Evolutionary conservation across 2,888 invertebrate genomes (phyloP).

Genomic region (Tenodera sinensis): DNA sequence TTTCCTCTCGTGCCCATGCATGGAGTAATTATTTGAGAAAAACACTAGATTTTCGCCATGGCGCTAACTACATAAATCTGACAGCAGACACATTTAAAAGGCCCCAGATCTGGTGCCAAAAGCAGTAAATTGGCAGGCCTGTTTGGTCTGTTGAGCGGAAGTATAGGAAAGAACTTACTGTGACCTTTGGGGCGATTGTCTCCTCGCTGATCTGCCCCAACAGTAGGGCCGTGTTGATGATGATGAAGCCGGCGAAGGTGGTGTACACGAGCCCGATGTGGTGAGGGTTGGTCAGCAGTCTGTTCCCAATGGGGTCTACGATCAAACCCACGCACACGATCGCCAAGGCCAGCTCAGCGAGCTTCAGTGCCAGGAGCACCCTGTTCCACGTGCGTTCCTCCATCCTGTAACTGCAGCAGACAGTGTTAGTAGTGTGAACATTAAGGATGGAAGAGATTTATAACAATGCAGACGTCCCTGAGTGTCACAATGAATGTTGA

Average conservation of each 20-base stretch:
- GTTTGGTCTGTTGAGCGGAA: too few relatives aligned
- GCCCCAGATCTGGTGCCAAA: too few relatives aligned
- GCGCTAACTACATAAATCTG: too few relatives aligned
- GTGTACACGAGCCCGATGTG: constrained; percentile 65
- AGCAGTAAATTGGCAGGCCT: too few relatives aligned
- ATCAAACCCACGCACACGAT: constrained; percentile 61
- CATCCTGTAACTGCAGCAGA: not conserved
- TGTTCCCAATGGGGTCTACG: constrained; percentile 58
- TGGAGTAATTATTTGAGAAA: too few relatives aligned
- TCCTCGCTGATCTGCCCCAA: constrained; percentile 60
- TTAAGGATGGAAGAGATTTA: too few relatives aligned
- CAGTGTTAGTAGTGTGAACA: too few relatives aligned
- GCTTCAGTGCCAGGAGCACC: not conserved
- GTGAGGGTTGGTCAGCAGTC: constrained; percentile 53
- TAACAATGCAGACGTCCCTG: too few relatives aligned
- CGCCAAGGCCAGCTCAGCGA: constrained; percentile 53
- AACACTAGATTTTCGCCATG: too few relatives aligned
- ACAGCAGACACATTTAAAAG: too few relatives aligned
- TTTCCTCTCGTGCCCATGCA: too few relatives aligned
- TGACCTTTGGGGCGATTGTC: constrained; percentile 56
- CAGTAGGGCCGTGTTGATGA: constrained; percentile 60
- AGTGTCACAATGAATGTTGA: too few relatives aligned
- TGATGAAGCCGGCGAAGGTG: constrained; percentile 61
- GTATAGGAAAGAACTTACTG: constrained; percentile 42
- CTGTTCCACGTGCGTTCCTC: not conserved